Evolutionary conservation across 2,113 vertebrate species (phyloP).

Genomic region (Centropristis striata): DNA sequence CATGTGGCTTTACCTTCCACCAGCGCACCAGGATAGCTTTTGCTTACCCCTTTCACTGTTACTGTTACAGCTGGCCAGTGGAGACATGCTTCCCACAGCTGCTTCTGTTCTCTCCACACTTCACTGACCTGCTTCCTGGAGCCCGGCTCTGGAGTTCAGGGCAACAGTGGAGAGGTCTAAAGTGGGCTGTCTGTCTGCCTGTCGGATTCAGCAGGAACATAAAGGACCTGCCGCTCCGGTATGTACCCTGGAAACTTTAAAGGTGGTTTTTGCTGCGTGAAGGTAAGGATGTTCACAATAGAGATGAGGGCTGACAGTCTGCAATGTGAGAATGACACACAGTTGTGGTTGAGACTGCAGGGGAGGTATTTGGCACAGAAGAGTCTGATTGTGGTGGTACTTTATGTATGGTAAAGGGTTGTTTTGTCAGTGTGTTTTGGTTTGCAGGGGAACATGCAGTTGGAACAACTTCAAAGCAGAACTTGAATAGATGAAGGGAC

Average conservation of each 20-base stretch:
- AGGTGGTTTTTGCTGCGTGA: conserved; percentile 44
- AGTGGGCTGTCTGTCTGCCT: conserved; percentile 62
- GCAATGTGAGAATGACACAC: conserved; percentile 47
- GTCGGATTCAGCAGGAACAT: conserved; percentile 63
- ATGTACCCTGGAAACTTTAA: conserved; percentile 61
- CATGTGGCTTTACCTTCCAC: conserved; percentile 33
- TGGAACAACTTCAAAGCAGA: conserved; percentile 53
- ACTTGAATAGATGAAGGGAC: conserved; percentile 29
- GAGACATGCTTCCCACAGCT: conserved; percentile 77
- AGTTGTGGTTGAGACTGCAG: conserved; percentile 45
- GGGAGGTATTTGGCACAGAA: conserved; percentile 47
- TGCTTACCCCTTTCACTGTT: conserved; percentile 43
- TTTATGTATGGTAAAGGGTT: conserved; percentile 33
- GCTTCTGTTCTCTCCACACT: conserved; percentile 77
- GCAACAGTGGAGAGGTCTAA: conserved; percentile 73
- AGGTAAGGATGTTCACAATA: conserved; percentile 52
- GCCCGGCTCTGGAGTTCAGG: conserved; percentile 75
- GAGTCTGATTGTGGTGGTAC: conserved; percentile 2
- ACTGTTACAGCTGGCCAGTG: conserved; percentile 71
- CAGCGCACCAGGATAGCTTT: conserved; percentile 23
- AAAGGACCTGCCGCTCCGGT: conserved; percentile 55
- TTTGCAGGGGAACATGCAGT: conserved; percentile 36
- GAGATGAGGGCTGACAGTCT: conserved; percentile 56
- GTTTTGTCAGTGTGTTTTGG: conserved; percentile 42
- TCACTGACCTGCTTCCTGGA: conserved; percentile 77